Conservation (phyloP, 2,797 vertebrate species). For the Molothrus aeneus region DNA sequence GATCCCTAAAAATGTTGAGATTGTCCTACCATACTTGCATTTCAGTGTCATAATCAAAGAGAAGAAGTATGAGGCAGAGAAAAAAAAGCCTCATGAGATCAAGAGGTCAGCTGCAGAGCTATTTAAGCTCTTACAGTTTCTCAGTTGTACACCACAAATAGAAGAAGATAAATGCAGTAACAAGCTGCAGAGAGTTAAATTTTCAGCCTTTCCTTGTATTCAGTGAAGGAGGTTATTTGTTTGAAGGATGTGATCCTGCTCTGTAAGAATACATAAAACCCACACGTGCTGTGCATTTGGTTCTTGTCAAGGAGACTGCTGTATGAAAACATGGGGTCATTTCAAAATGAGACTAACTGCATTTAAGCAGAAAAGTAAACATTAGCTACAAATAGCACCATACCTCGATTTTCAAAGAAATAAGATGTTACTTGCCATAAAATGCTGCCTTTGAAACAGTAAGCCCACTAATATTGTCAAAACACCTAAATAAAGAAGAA, state of each 20-base stretch:
- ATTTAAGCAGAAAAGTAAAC: background rate
- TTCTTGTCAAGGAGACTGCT: background rate
- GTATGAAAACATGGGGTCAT: background rate
- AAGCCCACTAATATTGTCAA: background rate
- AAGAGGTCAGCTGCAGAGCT: background rate
- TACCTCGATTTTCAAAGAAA: background rate
- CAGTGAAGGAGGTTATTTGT: background rate
- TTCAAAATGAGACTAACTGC: background rate
- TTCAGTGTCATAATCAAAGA: background rate
- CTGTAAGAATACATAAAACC: background rate
- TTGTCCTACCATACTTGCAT: background rate
- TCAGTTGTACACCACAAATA: background rate
- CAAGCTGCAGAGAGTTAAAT: background rate
- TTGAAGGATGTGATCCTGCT: background rate
- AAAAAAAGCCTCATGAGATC: background rate
- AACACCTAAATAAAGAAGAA: background rate
- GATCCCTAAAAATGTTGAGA: background rate
- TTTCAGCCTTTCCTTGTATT: background rate
- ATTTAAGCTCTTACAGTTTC: background rate
- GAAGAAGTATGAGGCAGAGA: accelerated
- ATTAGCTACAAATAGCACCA: background rate
- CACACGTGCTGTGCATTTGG: background rate
- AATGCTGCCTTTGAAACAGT: background rate
- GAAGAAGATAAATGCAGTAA: background rate
- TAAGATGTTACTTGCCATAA: background rate